A percentile compares a stretch with the other conserved stretches of the same genome.
phyloP scores from a whole-genome alignment of 1,140 invertebrate species.

The Chionoecetes opilio region DNA sequence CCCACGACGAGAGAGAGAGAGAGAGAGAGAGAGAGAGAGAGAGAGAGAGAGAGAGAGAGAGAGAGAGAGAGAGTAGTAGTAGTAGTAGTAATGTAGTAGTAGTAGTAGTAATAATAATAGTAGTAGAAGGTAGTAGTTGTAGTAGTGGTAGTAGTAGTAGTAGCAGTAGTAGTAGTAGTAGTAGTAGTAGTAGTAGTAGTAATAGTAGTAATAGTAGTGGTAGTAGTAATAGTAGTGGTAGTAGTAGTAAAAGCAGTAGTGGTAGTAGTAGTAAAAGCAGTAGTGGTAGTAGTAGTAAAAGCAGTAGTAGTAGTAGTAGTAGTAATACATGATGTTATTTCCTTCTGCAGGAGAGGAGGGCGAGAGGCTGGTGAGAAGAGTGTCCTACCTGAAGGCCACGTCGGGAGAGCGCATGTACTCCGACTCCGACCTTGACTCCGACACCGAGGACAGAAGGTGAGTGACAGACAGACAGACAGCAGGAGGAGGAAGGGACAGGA shows the following conservation, averaged over 20 bases:
- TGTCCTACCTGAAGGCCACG: slow-evolving; percentile 96
- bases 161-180: not conserved
- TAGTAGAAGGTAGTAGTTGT: no score
- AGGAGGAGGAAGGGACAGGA: no score
- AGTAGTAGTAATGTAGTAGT: no score
- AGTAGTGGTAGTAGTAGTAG: not conserved
- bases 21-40: slow-evolving; percentile 35
- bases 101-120: no score
- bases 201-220: not conserved
- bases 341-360: slow-evolving; percentile 88
- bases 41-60: slow-evolving; percentile 44
- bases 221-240: no score
- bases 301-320: slow-evolving; percentile 13
- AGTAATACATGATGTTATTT: not conserved
- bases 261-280: not conserved
- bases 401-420: slow-evolving; percentile 83
- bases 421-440: slow-evolving; percentile 81
- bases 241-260: not conserved
- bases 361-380: slow-evolving; percentile 92
- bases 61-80: not conserved
- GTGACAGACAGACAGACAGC: not conserved
- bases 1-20: no score
- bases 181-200: slow-evolving; percentile 1
- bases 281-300: not conserved
- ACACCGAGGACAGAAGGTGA: slow-evolving; percentile 70